Evolutionary conservation across 2,888 invertebrate genomes (phyloP).

Genomic region (Tetragnatha montana): DNA sequence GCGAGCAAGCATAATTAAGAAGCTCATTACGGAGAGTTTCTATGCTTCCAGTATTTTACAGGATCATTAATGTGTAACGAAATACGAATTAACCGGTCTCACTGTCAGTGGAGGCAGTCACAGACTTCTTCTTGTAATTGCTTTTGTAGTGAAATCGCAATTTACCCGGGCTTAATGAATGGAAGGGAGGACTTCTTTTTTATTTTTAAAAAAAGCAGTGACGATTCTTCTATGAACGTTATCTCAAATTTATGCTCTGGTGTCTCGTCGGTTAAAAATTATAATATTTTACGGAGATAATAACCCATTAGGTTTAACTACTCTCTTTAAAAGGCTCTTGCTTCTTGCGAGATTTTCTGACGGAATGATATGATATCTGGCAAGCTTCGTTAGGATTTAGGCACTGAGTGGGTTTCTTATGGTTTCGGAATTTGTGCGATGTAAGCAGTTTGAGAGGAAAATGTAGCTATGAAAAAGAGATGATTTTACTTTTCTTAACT

Average conservation of each 20-base stretch:
- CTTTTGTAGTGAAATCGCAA: constrained; percentile 39
- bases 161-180: constrained; percentile 32
- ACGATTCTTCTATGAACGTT: background rate
- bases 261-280: background rate
- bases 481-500: too few relatives aligned
- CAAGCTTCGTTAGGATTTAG: background rate
- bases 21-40: constrained; percentile 55
- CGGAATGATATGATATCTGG: background rate
- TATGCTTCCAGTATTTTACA: constrained; percentile 49
- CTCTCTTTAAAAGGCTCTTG: background rate
- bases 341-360: background rate
- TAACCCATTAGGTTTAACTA: background rate
- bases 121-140: constrained; percentile 31
- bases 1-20: constrained; percentile 46
- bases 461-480: too few relatives aligned
- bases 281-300: background rate
- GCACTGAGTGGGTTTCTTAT: background rate
- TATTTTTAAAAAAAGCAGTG: constrained; percentile 4
- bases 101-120: background rate
- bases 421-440: too few relatives aligned
- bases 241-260: background rate
- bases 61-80: constrained; percentile 50
- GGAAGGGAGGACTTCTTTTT: background rate
- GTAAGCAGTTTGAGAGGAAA: too few relatives aligned
- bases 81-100: constrained; percentile 11